Conservation (phyloP, 2,113 vertebrate species). For the Atherinomorus stipes region DNA sequence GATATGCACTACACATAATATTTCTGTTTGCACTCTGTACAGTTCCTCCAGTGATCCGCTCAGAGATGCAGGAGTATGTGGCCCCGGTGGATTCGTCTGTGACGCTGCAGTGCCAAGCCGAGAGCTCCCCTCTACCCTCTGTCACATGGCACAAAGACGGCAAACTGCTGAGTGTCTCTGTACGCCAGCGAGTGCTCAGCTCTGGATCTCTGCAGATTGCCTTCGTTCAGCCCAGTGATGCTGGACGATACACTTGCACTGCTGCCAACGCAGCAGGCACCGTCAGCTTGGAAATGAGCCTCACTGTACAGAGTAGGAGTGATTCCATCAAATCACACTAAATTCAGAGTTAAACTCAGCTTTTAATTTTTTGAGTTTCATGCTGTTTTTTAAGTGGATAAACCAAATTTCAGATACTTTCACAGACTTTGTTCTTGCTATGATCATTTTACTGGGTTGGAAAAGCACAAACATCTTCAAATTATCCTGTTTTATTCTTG, state of each 20-base stretch:
- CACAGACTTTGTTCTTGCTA: no score
- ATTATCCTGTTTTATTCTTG: no score
- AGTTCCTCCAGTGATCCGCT: constrained; percentile 91
- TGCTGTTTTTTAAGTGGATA: no score
- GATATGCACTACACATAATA: background rate
- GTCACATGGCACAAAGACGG: constrained; percentile 91
- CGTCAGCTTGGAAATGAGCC: constrained; percentile 78
- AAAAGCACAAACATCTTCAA: no score
- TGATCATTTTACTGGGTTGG: no score
- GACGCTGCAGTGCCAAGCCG: constrained; percentile 86
- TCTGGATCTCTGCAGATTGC: constrained; percentile 90
- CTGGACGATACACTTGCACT: constrained; percentile 89
- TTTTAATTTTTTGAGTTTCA: no score
- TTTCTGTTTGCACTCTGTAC: constrained; percentile 12
- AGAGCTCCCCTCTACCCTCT: constrained; percentile 87
- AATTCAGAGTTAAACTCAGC: background rate
- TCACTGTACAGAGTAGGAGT: constrained; percentile 86
- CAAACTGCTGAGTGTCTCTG: constrained; percentile 80
- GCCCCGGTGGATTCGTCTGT: constrained; percentile 88
- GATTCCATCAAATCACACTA: background rate
- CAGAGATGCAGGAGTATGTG: constrained; percentile 78
- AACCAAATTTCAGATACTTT: no score
- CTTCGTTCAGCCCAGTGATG: constrained; percentile 86
- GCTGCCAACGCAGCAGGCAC: constrained; percentile 90
- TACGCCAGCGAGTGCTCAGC: constrained; percentile 85